Base-by-base conservation (phyloP, 2,797 vertebrate genomes). In the Tauraco hartlaubi region DNA sequence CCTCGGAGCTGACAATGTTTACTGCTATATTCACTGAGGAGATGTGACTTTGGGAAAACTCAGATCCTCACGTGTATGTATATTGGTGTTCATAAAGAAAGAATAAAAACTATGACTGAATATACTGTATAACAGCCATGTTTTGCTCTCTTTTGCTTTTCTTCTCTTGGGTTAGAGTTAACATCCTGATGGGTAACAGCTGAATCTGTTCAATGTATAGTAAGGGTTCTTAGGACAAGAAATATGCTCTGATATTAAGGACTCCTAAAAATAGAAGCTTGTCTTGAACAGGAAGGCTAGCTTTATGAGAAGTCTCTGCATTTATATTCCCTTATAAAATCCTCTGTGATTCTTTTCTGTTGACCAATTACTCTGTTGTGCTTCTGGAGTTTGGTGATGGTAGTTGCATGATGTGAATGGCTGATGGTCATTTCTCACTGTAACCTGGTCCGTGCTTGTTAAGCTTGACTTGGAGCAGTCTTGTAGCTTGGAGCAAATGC, bases 1-100 rank as follows among this genome's bases (percentile, higher is more conserved):
- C 33, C 23, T 89, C 82, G 64, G 35, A 91, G 56, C 22, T 79
- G 52, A 37, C 12, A 33, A 8, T 80, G 90, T 92, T 85, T 82
- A 49, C 31, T 59, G 23, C 28, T 73, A 2, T 2, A 0, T 84
- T 94, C 93, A 20, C n/a, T 88, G 18, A 84, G 61, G 39, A 85
- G n/a, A 46, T 80, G 13, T 23, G 44, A 67, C 61, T 84, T 83
- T 23, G 29, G 17, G 21, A 91, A 87, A 67, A 85, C 41, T 89
- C 33, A 52, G 21, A 29, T 90, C 43, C 31, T 87, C 13, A 1
- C 17, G 9, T 51, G 14, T 79, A 10, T 44, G 39, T 78, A 4
- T 48, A 14, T 69, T 73, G 39, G 41, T 93, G 56, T 28, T 73
- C 43, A 18, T 5, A 73, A 63, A 62, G 66, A 51, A 93, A 62